Conservation (phyloP, 2,888 invertebrate species). For the Lissonota sp. region DNA sequence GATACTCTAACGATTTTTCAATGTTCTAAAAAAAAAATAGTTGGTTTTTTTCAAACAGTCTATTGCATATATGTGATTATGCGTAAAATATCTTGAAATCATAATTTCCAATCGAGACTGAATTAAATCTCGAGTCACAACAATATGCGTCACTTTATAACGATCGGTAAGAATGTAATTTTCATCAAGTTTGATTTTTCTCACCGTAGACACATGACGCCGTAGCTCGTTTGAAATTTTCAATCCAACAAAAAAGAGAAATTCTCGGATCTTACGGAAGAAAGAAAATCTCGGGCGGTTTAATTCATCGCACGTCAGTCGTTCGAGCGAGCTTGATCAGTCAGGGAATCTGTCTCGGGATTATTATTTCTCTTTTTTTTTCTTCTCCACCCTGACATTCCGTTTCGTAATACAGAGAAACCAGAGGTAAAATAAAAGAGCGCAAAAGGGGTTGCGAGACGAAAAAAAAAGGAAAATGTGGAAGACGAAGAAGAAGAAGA, state of each 20-base stretch:
- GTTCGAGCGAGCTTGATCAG: slow-evolving; percentile 75
- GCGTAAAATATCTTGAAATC: background rate
- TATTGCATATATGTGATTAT: background rate
- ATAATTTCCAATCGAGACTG: background rate
- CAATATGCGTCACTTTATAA: too few species aligned
- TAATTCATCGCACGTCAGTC: slow-evolving; percentile 74
- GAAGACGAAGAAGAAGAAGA: slow-evolving; percentile 47
- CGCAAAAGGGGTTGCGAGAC: slow-evolving; percentile 68
- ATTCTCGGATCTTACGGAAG: slow-evolving; percentile 9
- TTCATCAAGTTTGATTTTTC: background rate
- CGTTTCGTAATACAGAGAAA: slow-evolving; percentile 63
- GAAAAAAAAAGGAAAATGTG: slow-evolving; percentile 40
- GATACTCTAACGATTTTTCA: too few species aligned
- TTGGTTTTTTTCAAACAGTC: too few species aligned
- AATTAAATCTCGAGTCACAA: too few species aligned
- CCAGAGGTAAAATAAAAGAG: slow-evolving; percentile 8
- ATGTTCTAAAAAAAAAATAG: too few species aligned
- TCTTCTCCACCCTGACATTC: background rate
- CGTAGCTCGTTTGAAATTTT: background rate
- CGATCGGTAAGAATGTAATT: background rate
- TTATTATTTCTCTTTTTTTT: slow-evolving; percentile 47
- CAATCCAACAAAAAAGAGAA: slow-evolving; percentile 38
- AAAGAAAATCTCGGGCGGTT: slow-evolving; percentile 48
- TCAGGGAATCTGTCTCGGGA: slow-evolving; percentile 73
- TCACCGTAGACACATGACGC: background rate